Base-by-base conservation (phyloP, 2,113 vertebrate species). In the Hipposideros armiger region DNA sequence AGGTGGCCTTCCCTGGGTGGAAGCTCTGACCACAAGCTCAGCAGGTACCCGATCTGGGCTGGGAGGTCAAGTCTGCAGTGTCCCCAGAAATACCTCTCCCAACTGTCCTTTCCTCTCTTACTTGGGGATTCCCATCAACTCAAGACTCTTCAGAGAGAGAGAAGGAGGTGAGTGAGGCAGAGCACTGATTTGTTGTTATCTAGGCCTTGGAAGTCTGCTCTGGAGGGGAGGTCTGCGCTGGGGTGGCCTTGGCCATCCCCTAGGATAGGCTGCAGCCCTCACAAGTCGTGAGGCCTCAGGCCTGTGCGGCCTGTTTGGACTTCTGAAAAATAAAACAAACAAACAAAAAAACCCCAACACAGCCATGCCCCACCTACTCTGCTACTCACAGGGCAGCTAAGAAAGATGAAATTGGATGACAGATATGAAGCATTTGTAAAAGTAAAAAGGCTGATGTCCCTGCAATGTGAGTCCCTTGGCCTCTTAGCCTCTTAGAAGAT, bases 371-470 rank as follows among this genome's bases (percentile, higher is more conserved):
- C 2, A 4, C 19, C 22, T 7, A 1, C 66, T 62, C 1, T 3
- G 10, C 5, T n/a, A 0, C n/a, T 7, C 40, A 24, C 42, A 5
- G 16, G 54, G 20, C 56, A 17, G 24, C 28, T 50, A 26, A 13
- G n/a, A 24, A 60, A 42, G 50, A 1, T 24, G 90, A 77, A 32
- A 10, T 19, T 5, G 52, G 62, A 11, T 3, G 1, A 6, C 3
- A 62, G 60, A 20, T 2, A 17, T 0, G 54, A 30, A 11, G 22
- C 45, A 7, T 36, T 2, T 15, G 56, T 17, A 16, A 32, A 30
- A 7, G 26, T 13, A 7, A 60, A 62, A 70, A 87, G 60, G 16
- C 40, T 36, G 20, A 2, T 0, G 0, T 0, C 1, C 15, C 42
- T 54, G 22, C 50, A 42, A 32, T 20, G 30, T 64, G 56, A 62